phyloP scores from a whole-genome alignment of 2,888 invertebrate genomes.

The Melinaea menophilus region DNA sequence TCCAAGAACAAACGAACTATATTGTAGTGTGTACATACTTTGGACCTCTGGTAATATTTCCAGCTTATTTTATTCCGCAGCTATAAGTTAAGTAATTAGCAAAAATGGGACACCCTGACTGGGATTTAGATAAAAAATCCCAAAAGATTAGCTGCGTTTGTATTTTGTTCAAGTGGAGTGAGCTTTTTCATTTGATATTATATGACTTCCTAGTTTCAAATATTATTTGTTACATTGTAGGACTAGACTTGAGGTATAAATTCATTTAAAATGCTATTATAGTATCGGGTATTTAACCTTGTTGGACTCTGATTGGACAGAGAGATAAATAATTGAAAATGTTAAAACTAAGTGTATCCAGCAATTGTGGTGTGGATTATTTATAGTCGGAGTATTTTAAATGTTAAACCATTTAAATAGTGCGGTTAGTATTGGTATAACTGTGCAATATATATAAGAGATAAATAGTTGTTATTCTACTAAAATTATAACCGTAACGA shows the following conservation, averaged over 20 bases:
- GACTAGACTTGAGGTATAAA: too few relatives aligned
- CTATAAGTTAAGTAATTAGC: not conserved
- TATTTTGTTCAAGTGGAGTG: not conserved
- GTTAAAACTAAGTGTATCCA: constrained; percentile 1
- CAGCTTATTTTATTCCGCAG: not conserved
- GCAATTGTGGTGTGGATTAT: constrained; percentile 4
- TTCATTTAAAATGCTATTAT: too few relatives aligned
- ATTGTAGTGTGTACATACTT: too few relatives aligned
- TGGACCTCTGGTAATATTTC: not conserved
- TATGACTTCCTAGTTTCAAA: too few relatives aligned
- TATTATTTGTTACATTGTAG: too few relatives aligned
- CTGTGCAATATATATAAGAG: too few relatives aligned
- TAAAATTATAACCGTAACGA: too few relatives aligned
- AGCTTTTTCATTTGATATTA: too few relatives aligned
- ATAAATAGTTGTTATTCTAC: too few relatives aligned
- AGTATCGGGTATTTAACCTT: too few relatives aligned
- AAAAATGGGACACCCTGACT: not conserved
- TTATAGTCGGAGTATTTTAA: constrained; percentile 1
- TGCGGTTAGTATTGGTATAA: not conserved
- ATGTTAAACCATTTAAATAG: constrained; percentile 1
- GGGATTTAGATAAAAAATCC: constrained; percentile 3
- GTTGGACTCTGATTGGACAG: not conserved
- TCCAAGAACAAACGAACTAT: too few relatives aligned
- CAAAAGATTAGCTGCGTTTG: not conserved
- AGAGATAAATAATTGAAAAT: constrained; percentile 3